phyloP scores from a whole-genome alignment of 2,113 vertebrate species.

The Dicrurus megarhynchus region DNA sequence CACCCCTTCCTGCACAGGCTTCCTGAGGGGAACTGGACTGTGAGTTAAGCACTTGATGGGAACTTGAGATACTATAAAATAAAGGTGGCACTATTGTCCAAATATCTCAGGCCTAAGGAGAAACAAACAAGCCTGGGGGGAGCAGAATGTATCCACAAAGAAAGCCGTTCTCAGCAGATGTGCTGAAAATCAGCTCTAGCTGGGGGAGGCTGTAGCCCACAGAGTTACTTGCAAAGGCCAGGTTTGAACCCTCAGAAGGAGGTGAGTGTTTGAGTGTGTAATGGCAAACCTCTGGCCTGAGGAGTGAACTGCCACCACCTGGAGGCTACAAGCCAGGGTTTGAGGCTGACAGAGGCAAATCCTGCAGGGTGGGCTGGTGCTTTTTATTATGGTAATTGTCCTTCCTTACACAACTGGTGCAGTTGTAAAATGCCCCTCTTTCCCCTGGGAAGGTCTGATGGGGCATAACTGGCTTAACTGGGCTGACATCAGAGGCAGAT shows the following conservation, averaged over 20 bases:
- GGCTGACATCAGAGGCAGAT: background rate
- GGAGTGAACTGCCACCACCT: no score
- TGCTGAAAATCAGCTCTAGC: background rate
- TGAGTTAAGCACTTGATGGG: background rate
- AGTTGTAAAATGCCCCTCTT: background rate
- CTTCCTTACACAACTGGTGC: background rate
- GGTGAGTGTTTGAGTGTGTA: background rate
- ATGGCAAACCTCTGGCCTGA: background rate
- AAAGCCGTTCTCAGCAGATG: background rate
- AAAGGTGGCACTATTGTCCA: background rate
- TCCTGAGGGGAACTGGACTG: background rate
- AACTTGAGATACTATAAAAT: background rate
- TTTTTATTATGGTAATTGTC: background rate
- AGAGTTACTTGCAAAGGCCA: background rate
- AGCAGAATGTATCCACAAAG: background rate
- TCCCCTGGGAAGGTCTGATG: fast-evolving
- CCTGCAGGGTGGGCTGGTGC: background rate
- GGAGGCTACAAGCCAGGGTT: no score
- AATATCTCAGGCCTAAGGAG: background rate
- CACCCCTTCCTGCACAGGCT: background rate
- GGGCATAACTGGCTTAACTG: background rate
- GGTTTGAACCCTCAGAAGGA: background rate
- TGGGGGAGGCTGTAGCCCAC: background rate
- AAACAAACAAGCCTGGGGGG: background rate
- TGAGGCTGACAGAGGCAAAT: background rate